phyloP scores from a whole-genome alignment of 1,140 invertebrate species.

The Neuroterus valhalla region DNA sequence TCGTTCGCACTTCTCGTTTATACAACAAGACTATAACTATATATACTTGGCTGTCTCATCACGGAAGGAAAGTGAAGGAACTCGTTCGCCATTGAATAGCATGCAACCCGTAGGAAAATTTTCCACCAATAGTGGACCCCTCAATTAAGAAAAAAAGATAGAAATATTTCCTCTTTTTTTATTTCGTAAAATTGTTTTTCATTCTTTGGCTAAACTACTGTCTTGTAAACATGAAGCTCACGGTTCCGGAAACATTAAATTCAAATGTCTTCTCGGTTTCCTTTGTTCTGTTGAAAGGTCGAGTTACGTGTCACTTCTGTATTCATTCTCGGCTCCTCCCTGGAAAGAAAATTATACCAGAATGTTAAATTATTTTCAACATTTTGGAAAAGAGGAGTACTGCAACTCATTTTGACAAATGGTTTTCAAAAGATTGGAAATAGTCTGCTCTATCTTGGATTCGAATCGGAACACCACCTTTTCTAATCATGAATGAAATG shows the following conservation, averaged over 20 bases:
- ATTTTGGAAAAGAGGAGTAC: too few species aligned
- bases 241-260: neutral
- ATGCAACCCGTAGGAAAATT: neutral
- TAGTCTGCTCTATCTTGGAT: too few species aligned
- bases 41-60: neutral
- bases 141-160: neutral
- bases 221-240: neutral
- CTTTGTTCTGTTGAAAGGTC: neutral
- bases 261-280: neutral
- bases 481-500: too few species aligned
- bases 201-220: neutral
- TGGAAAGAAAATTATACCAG: too few species aligned
- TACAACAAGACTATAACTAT: neutral
- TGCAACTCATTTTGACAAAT: too few species aligned
- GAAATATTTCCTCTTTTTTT: neutral
- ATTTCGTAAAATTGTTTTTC: neutral
- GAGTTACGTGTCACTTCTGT: too few species aligned
- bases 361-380: too few species aligned
- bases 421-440: too few species aligned
- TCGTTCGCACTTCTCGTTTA: conserved; percentile 40
- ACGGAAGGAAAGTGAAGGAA: conserved; percentile 41
- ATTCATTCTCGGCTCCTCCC: too few species aligned
- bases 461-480: too few species aligned
- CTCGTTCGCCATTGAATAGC: conserved; percentile 34
- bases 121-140: neutral